Percentiles rank a stretch among this genome's conserved stretches.
Conservation (phyloP, 2,797 vertebrate genomes). For the Brotula barbata region DNA sequence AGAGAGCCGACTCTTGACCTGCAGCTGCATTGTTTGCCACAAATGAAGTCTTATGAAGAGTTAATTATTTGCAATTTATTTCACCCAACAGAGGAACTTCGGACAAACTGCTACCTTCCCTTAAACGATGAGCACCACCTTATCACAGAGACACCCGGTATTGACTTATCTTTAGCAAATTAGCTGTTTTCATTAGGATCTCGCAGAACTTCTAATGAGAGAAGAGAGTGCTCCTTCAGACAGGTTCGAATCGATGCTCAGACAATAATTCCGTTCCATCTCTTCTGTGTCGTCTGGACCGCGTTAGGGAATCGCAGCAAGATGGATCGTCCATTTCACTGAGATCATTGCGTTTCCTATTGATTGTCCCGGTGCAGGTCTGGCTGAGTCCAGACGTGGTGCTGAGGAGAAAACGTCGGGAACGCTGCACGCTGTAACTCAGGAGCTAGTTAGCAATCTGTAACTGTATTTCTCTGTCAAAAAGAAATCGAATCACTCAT, state of each 20-base stretch:
- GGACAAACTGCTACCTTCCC: background rate
- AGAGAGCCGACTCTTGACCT: too few species aligned
- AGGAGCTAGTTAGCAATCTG: conserved; percentile 1
- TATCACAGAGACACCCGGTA: conserved; percentile 15
- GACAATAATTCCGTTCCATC: conserved; percentile 65
- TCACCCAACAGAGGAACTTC: background rate
- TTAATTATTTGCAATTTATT: background rate
- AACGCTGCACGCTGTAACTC: conserved; percentile 3
- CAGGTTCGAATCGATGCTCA: conserved; percentile 56
- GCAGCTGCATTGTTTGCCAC: too few species aligned
- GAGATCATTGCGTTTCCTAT: conserved; percentile 72
- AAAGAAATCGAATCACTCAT: too few species aligned
- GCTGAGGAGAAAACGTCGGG: too few species aligned
- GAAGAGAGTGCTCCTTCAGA: conserved; percentile 38
- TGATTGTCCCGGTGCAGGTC: conserved; percentile 62
- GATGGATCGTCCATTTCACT: conserved; percentile 68
- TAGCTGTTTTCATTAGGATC: conserved; percentile 32
- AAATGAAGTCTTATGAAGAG: too few species aligned
- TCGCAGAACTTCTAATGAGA: conserved; percentile 23
- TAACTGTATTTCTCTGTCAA: too few species aligned
- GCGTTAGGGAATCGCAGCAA: conserved; percentile 60
- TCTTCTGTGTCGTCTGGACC: conserved; percentile 40
- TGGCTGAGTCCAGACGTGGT: conserved; percentile 48
- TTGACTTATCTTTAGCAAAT: conserved; percentile 27
- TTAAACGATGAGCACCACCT: conserved; percentile 3